Conservation (phyloP, 2,797 vertebrate species). For the Crypturellus tataupa region DNA sequence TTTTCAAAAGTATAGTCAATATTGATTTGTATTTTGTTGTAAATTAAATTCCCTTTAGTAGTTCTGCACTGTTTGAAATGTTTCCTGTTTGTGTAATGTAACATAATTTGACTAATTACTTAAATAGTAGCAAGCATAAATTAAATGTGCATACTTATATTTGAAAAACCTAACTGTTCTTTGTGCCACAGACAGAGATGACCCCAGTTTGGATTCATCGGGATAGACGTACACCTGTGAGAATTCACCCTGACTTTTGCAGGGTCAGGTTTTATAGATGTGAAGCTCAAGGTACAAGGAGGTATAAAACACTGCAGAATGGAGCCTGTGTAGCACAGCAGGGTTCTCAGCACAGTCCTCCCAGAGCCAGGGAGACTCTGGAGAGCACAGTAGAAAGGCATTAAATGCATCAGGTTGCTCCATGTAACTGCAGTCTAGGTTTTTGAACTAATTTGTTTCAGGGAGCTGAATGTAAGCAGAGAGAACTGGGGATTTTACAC, state of each 20-base stretch:
- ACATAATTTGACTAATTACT: slow-evolving; percentile 14
- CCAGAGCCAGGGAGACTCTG: not conserved
- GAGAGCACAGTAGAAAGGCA: not conserved
- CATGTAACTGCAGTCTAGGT: not conserved
- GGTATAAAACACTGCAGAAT: not conserved
- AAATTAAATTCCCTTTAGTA: slow-evolving; percentile 2
- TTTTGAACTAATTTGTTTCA: not conserved
- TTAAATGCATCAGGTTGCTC: not conserved
- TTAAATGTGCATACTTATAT: not conserved
- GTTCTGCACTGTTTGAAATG: not conserved
- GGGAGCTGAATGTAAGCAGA: not conserved
- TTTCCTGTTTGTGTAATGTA: slow-evolving; percentile 16
- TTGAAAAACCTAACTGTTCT: not conserved
- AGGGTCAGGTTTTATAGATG: not conserved
- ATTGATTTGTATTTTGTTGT: not conserved
- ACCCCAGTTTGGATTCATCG: not conserved
- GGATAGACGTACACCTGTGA: not conserved
- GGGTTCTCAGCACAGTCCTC: not conserved
- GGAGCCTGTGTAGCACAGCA: not conserved
- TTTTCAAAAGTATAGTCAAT: slow-evolving; percentile 29
- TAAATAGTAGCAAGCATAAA: not conserved
- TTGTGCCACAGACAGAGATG: not conserved
- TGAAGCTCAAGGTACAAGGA: not conserved
- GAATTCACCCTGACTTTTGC: not conserved
- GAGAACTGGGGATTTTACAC: not conserved